Evolutionary conservation across 2,113 vertebrate species (phyloP).

Genomic region (human (Homo sapiens)): DNA sequence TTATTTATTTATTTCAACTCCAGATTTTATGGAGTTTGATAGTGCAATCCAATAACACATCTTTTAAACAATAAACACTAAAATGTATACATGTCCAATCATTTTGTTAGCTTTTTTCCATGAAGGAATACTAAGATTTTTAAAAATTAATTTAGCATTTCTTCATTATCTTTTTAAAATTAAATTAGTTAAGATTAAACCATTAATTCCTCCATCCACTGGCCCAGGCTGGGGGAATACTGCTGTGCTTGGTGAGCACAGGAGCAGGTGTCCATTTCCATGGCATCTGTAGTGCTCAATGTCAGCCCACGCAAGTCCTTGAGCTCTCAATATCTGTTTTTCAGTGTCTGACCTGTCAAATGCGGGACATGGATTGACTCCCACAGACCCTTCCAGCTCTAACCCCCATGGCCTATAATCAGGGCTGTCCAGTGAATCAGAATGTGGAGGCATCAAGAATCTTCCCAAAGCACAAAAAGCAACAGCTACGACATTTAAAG

Average conservation of each 20-base stretch:
- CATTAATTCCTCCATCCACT: neutral
- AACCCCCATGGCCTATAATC: neutral
- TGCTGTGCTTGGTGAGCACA: neutral
- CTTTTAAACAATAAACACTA: neutral
- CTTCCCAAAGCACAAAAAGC: neutral
- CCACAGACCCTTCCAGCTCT: neutral
- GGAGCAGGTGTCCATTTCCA: neutral
- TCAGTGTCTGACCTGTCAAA: neutral
- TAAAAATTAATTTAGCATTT: neutral
- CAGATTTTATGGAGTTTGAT: neutral
- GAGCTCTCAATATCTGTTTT: neutral
- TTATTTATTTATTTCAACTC: neutral
- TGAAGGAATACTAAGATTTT: neutral
- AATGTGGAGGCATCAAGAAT: neutral
- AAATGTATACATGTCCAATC: neutral
- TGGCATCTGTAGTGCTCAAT: rapidly evolving
- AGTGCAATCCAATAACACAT: neutral
- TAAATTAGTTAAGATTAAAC: neutral
- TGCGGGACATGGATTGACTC: neutral
- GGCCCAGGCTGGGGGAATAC: neutral
- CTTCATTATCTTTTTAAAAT: neutral
- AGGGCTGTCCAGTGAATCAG: neutral
- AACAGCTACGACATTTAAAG: neutral
- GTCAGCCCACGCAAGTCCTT: neutral
- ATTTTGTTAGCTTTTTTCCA: neutral